These are phyloP conservation scores for Proales similis DNA, from an alignment of 1,140 invertebrate species.

Conservation along the genomic window DNA sequence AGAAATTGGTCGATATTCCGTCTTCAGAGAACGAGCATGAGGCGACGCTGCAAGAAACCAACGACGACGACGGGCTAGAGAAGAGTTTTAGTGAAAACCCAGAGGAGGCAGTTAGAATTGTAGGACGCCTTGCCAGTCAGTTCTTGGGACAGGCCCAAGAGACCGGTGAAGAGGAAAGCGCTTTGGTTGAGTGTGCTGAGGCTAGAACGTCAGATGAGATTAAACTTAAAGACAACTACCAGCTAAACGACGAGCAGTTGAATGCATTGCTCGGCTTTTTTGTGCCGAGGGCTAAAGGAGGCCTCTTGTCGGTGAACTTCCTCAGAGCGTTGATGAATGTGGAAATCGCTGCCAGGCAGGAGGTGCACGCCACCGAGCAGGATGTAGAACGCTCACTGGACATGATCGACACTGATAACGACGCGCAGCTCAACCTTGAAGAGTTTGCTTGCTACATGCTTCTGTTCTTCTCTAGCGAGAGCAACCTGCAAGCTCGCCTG, in stretches of 20 bases:
- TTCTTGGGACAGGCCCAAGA: too few relatives aligned
- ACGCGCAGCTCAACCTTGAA: slow-evolving; percentile 22
- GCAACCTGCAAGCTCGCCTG: slow-evolving; percentile 8
- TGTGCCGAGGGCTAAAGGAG: slow-evolving; percentile 5
- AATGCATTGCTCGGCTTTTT: slow-evolving; percentile 21
- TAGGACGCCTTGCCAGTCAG: too few relatives aligned
- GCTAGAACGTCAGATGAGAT: too few relatives aligned
- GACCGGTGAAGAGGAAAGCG: too few relatives aligned
- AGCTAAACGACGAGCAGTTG: slow-evolving; percentile 21
- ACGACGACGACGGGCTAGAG: too few relatives aligned
- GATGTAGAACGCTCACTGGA: slow-evolving; percentile 20
- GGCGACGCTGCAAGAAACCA: too few relatives aligned
- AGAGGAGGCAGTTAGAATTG: too few relatives aligned
- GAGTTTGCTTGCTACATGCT: slow-evolving; percentile 14
- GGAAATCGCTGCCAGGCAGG: not conserved
- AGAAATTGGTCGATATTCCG: too few relatives aligned
- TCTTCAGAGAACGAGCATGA: too few relatives aligned
- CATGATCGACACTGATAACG: slow-evolving; percentile 17
- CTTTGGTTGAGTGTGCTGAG: too few relatives aligned
- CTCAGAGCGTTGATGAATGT: slow-evolving; percentile 16
- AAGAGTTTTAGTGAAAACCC: too few relatives aligned
- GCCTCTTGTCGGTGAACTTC: not conserved
- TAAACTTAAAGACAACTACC: slow-evolving; percentile 19
- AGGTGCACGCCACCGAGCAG: slow-evolving; percentile 3
- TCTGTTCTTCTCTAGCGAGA: slow-evolving; percentile 30